phyloP scores from a whole-genome alignment of 2,888 invertebrate species.

The Macrosoma leucophasiata region DNA sequence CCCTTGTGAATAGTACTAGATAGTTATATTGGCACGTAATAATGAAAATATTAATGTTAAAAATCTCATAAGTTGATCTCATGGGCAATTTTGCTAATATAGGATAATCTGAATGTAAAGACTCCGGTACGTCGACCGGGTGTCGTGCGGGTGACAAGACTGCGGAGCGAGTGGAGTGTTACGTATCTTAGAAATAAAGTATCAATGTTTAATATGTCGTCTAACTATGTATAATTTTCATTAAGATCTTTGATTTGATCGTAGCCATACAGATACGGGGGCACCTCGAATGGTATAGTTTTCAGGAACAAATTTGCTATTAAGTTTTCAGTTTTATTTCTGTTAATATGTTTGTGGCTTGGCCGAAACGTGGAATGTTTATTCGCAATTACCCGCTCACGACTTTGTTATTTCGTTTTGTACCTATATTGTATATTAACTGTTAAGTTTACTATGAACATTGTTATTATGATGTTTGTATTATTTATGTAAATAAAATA shows the following conservation, averaged over 20 bases:
- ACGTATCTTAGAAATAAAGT: too few relatives aligned
- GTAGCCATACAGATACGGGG: too few relatives aligned
- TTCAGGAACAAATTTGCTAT: conserved; percentile 20
- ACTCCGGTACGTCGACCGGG: too few relatives aligned
- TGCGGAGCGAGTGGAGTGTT: too few relatives aligned
- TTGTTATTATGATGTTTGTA: conserved; percentile 70
- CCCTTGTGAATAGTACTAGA: conserved; percentile 22
- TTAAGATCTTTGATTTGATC: too few relatives aligned
- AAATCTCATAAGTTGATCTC: conserved; percentile 53
- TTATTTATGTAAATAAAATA: conserved; percentile 67
- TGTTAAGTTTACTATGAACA: conserved; percentile 68
- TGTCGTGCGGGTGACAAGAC: conserved; percentile 35
- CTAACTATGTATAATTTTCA: too few relatives aligned
- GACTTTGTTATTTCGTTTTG: conserved; percentile 61
- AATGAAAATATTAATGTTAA: conserved; percentile 16
- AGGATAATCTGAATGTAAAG: conserved; percentile 28
- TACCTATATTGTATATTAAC: conserved; percentile 55
- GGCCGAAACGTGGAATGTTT: conserved; percentile 30
- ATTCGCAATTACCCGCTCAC: conserved; percentile 26
- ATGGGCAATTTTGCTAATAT: conserved; percentile 44
- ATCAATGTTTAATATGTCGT: too few relatives aligned
- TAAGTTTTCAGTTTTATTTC: conserved; percentile 26
- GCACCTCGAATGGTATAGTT: too few relatives aligned
- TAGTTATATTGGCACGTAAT: conserved; percentile 25
- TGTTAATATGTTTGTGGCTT: conserved; percentile 32